phyloP scores from a whole-genome alignment of 1,140 invertebrate genomes.

The Lineus longissimus region DNA sequence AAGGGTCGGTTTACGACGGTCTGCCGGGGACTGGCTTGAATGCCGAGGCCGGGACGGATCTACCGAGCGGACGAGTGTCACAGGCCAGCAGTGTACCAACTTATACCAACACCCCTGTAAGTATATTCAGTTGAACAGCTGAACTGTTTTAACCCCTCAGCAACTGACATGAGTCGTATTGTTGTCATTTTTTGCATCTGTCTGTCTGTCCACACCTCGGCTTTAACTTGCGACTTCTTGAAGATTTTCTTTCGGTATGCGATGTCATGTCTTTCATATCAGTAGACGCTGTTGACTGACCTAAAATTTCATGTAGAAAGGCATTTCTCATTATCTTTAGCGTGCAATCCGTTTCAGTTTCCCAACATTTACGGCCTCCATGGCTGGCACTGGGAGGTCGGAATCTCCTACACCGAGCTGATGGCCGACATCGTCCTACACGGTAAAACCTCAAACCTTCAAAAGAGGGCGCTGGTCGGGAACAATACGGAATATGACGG shows the following conservation, averaged over 20 bases:
- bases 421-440: slow-evolving; percentile 43
- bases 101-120: slow-evolving; percentile 39
- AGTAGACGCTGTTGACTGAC: too few species aligned
- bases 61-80: slow-evolving; percentile 33
- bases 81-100: slow-evolving; percentile 40
- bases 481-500: slow-evolving; percentile 28
- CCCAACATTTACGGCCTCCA: slow-evolving; percentile 38
- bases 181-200: too few species aligned
- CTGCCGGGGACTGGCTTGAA: slow-evolving; percentile 28
- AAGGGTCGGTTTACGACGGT: neutral
- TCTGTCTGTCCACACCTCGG: too few species aligned
- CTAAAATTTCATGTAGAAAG: too few species aligned
- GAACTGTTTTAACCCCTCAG: too few species aligned
- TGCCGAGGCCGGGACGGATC: slow-evolving; percentile 32
- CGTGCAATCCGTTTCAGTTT: too few species aligned
- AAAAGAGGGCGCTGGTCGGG: slow-evolving; percentile 46
- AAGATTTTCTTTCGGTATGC: too few species aligned
- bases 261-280: too few species aligned
- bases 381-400: slow-evolving; percentile 52
- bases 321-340: too few species aligned
- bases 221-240: too few species aligned
- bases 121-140: too few species aligned
- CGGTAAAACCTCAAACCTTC: slow-evolving; percentile 39
- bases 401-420: slow-evolving; percentile 44
- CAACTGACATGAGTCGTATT: too few species aligned